A percentile compares a stretch with the other conserved stretches of the same genome.
Conservation (phyloP, 1,140 invertebrate species). For the Philopotamus ludificatus region DNA sequence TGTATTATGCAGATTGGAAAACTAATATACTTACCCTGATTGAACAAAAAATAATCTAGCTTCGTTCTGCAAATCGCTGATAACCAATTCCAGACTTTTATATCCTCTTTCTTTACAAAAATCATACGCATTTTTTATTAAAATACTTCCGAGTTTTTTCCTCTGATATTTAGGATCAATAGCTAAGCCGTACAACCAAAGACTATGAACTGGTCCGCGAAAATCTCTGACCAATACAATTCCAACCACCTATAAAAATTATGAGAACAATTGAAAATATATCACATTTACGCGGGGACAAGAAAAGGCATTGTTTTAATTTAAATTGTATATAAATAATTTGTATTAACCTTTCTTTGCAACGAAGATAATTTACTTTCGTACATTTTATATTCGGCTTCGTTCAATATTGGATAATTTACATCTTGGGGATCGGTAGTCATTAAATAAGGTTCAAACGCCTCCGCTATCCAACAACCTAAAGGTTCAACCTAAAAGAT, state of each 20-base stretch:
- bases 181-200: slow-evolving; percentile 38
- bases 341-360: slow-evolving; percentile 28
- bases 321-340: slow-evolving; percentile 6
- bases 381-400: slow-evolving; percentile 30
- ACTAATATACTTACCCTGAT: slow-evolving; percentile 11
- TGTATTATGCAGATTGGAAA: not conserved
- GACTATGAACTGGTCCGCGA: slow-evolving; percentile 30
- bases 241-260: slow-evolving; percentile 29
- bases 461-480: slow-evolving; percentile 38
- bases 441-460: slow-evolving; percentile 38
- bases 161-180: slow-evolving; percentile 30
- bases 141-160: slow-evolving; percentile 31
- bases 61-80: slow-evolving; percentile 36
- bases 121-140: slow-evolving; percentile 24
- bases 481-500: slow-evolving; percentile 29
- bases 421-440: slow-evolving; percentile 26
- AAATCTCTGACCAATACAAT: slow-evolving; percentile 27
- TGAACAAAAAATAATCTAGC: slow-evolving; percentile 30
- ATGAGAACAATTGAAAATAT: slow-evolving; percentile 10
- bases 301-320: slow-evolving; percentile 1
- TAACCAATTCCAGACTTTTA: slow-evolving; percentile 33
- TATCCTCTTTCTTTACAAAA: slow-evolving; percentile 21
- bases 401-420: slow-evolving; percentile 37
- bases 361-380: slow-evolving; percentile 14
- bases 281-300: no score